Percentiles rank a stretch among this genome's conserved stretches.
phyloP scores from a whole-genome alignment of 2,797 vertebrate genomes.

The Delichon dasypus region DNA sequence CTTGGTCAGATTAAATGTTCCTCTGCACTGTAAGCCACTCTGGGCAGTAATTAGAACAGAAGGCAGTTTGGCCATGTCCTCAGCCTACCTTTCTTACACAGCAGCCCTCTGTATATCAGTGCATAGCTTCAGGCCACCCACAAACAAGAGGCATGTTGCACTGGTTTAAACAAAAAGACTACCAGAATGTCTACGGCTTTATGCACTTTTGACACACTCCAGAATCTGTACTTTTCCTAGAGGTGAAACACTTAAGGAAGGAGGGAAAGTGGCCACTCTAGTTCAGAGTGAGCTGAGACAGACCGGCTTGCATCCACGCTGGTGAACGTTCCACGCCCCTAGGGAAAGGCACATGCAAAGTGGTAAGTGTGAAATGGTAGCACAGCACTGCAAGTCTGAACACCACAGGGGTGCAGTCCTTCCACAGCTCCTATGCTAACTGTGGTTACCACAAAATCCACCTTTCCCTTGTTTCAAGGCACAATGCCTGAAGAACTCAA shows the following conservation, averaged over 20 bases:
- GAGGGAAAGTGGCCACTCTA: neutral
- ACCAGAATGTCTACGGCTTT: neutral
- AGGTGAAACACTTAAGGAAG: neutral
- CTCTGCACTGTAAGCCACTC: neutral
- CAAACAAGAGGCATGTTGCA: neutral
- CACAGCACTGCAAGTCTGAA: neutral
- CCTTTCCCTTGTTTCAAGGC: neutral
- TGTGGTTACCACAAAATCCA: neutral
- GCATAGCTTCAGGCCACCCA: neutral
- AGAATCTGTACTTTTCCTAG: neutral
- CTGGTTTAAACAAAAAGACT: neutral
- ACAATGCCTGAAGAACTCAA: neutral
- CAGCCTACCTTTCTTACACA: neutral
- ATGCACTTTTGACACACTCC: neutral
- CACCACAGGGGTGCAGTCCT: neutral
- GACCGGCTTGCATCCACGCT: fast-evolving
- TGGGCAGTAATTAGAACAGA: neutral
- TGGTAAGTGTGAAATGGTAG: neutral
- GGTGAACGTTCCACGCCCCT: neutral
- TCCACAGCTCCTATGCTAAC: neutral
- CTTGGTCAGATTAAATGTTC: neutral
- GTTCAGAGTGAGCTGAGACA: neutral
- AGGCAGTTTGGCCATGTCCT: neutral
- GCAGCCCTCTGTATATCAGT: neutral
- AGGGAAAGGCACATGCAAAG: neutral